Conservation (phyloP, 1,140 invertebrate genomes). For the Gryllus bimaculatus region DNA sequence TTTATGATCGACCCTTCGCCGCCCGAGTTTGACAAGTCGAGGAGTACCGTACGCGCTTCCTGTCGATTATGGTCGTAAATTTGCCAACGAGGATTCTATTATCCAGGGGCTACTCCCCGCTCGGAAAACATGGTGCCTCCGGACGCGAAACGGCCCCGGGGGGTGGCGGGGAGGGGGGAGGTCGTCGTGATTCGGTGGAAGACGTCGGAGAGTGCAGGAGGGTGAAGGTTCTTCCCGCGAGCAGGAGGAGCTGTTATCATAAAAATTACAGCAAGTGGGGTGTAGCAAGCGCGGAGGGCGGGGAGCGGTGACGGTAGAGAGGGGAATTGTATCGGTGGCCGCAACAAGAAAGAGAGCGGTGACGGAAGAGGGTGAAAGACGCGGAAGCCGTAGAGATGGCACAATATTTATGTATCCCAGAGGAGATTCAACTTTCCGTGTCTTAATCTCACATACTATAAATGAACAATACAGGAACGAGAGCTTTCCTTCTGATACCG, state of each 20-base stretch:
- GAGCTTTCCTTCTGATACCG: no score
- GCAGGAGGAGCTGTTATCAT: neutral
- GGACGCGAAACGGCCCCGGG: neutral
- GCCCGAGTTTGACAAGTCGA: neutral
- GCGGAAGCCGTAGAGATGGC: no score
- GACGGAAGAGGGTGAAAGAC: no score
- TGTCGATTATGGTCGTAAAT: constrained; percentile 4
- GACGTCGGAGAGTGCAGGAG: neutral
- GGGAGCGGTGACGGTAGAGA: neutral
- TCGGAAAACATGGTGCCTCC: neutral
- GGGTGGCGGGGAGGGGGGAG: no score
- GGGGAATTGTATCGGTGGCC: no score
- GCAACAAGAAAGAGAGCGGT: no score
- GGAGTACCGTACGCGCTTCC: neutral
- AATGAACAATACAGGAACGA: no score
- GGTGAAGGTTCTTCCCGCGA: neutral
- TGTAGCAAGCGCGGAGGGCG: neutral
- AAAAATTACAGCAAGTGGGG: constrained; percentile 1
- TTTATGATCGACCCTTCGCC: neutral
- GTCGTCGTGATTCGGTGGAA: neutral
- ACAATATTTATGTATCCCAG: no score
- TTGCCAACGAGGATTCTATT: constrained; percentile 1
- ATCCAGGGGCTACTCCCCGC: neutral
- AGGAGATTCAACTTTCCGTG: no score
- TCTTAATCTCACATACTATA: no score